A percentile compares a stretch with the other conserved stretches of the same genome.
Conservation (phyloP, 2,797 vertebrate species). For the Chaetophractus vellerosus region DNA sequence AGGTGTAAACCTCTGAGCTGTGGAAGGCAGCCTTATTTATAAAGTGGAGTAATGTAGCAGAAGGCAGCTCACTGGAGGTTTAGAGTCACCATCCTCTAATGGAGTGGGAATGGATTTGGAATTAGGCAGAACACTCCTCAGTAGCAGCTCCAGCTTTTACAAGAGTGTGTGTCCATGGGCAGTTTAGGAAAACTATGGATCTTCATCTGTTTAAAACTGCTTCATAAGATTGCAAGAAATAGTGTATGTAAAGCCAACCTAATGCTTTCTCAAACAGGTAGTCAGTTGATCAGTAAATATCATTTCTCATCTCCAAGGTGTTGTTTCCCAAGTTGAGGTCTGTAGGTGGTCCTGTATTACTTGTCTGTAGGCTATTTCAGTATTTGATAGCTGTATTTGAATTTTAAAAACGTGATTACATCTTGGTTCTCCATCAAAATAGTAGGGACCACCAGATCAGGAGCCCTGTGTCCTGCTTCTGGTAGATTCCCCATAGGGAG, state of each 20-base stretch:
- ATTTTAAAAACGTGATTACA: not conserved
- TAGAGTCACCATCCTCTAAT: not conserved
- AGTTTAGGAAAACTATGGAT: not conserved
- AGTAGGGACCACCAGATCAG: not conserved
- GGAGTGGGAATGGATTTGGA: not conserved
- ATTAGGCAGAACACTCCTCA: not conserved
- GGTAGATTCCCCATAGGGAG: not conserved
- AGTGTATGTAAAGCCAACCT: not conserved
- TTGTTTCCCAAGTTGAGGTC: not conserved
- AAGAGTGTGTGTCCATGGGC: not conserved
- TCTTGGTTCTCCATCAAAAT: not conserved
- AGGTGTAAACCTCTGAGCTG: not conserved
- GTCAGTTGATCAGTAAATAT: not conserved
- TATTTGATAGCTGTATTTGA: not conserved
- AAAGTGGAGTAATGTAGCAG: not conserved
- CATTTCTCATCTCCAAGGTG: not conserved
- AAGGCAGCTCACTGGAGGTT: not conserved
- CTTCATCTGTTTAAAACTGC: not conserved
- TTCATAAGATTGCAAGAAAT: not conserved
- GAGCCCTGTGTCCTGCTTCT: not conserved
- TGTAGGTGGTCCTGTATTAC: not conserved
- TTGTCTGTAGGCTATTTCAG: not conserved
- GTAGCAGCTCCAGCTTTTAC: not conserved
- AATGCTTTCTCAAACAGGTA: not conserved
- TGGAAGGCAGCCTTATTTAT: not conserved